Evolutionary conservation across 2,888 invertebrate species (phyloP).

Genomic region (Meganola albula): DNA sequence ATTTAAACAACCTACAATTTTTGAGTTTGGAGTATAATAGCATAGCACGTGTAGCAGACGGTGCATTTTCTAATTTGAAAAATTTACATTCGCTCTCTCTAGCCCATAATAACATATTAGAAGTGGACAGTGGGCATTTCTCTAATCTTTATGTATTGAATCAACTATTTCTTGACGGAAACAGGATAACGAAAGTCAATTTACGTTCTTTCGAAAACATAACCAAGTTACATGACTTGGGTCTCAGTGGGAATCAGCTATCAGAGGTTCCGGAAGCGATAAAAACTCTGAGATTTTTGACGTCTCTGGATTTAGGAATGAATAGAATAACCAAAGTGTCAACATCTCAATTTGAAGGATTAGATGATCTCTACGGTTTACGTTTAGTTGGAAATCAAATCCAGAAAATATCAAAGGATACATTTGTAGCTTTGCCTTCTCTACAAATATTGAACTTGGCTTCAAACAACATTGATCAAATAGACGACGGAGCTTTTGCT

Average conservation of each 20-base stretch:
- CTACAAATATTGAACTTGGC: conserved; percentile 88
- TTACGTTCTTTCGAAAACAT: conserved; percentile 86
- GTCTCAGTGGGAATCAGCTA: conserved; percentile 84
- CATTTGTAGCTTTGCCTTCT: conserved; percentile 83
- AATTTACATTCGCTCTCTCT: conserved; percentile 87
- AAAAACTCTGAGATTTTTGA: conserved; percentile 82
- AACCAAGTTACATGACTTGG: conserved; percentile 86
- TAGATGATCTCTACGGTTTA: conserved; percentile 85
- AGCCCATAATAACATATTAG: conserved; percentile 83
- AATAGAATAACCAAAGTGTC: conserved; percentile 85
- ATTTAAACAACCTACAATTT: conserved; percentile 85
- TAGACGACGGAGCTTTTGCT: conserved; percentile 87
- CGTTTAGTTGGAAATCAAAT: conserved; percentile 89
- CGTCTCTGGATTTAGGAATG: conserved; percentile 88
- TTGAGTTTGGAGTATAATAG: conserved; percentile 85
- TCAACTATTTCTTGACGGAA: conserved; percentile 85
- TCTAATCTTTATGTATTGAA: conserved; percentile 85
- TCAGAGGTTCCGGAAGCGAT: conserved; percentile 84
- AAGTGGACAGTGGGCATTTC: conserved; percentile 83
- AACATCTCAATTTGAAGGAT: conserved; percentile 84
- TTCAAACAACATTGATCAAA: conserved; percentile 85
- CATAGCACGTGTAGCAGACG: conserved; percentile 82
- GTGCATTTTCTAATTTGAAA: conserved; percentile 85
- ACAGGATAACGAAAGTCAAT: conserved; percentile 83
- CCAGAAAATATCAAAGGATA: conserved; percentile 85